A percentile compares a stretch with the other conserved stretches of the same genome.
These are phyloP conservation scores for Ephestia elutella DNA, from an alignment of 1,140 invertebrate genomes.

Conservation along the genomic window DNA sequence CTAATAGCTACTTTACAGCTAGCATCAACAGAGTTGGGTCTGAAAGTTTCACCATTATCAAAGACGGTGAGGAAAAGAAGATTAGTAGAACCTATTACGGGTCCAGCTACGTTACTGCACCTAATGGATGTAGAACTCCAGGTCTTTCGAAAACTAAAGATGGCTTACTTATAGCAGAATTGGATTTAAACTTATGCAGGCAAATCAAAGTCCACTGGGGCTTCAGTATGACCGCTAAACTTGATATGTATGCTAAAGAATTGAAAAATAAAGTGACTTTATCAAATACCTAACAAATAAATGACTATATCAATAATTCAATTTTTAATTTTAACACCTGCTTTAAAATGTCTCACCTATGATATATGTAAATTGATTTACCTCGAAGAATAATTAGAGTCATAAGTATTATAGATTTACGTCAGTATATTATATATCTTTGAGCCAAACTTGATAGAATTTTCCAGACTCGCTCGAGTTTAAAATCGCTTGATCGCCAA, in stretches of 20 bases:
- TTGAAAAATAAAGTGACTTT: constrained; percentile 16
- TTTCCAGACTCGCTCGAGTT: no score
- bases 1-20: constrained; percentile 94
- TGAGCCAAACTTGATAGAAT: no score
- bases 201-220: constrained; percentile 96
- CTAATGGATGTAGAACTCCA: constrained; percentile 93
- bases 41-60: constrained; percentile 93
- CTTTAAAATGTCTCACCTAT: neutral
- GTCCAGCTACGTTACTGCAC: constrained; percentile 94
- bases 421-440: no score
- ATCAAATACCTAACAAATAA: neutral
- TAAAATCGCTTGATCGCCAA: no score
- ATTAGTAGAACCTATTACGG: constrained; percentile 97
- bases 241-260: constrained; percentile 89
- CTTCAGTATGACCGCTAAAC: constrained; percentile 95
- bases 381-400: no score
- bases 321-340: no score
- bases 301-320: no score
- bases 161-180: constrained; percentile 90
- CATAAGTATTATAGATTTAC: no score
- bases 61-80: constrained; percentile 79
- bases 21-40: constrained; percentile 97
- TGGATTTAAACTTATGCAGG: constrained; percentile 97
- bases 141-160: constrained; percentile 88
- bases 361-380: neutral